Conservation (phyloP, 2,113 vertebrate genomes). For the Sprattus sprattus region DNA sequence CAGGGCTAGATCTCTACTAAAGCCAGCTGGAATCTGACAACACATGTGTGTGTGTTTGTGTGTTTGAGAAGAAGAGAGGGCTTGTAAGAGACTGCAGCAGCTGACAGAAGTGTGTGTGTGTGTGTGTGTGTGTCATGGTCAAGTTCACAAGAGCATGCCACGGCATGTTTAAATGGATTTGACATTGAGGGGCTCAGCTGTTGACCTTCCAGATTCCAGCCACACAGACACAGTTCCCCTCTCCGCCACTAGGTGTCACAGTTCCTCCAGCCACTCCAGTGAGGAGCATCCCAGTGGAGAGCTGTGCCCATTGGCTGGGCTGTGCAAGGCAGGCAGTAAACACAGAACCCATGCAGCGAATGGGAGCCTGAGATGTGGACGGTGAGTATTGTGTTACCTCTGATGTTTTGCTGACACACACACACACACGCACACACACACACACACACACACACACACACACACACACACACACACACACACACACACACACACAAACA, state of each 20-base stretch:
- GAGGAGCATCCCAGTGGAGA: no score
- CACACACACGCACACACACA: slow-evolving; percentile 83
- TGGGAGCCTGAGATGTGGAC: neutral
- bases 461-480: neutral
- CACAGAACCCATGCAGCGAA: neutral
- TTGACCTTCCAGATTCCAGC: slow-evolving; percentile 26
- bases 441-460: neutral
- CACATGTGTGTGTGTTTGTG: slow-evolving; percentile 27
- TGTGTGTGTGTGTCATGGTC: slow-evolving; percentile 43
- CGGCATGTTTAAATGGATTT: slow-evolving; percentile 42
- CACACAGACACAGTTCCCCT: neutral
- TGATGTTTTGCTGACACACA: slow-evolving; percentile 78
- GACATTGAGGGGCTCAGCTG: slow-evolving; percentile 40
- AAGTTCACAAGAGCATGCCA: slow-evolving; percentile 41
- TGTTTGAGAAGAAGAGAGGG: slow-evolving; percentile 32
- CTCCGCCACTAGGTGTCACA: slow-evolving; percentile 40
- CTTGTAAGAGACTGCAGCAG: slow-evolving; percentile 38
- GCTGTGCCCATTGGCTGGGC: neutral
- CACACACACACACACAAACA: slow-evolving; percentile 87
- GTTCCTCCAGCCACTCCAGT: slow-evolving; percentile 17
- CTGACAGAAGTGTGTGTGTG: slow-evolving; percentile 49
- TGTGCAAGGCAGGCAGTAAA: neutral
- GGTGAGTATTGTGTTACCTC: slow-evolving; percentile 29
- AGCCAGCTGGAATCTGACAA: neutral
- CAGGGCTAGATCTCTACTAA: neutral